A percentile compares a stretch with the other conserved stretches of the same genome.
phyloP scores from a whole-genome alignment of 2,797 vertebrate genomes.

The Fratercula arctica region DNA sequence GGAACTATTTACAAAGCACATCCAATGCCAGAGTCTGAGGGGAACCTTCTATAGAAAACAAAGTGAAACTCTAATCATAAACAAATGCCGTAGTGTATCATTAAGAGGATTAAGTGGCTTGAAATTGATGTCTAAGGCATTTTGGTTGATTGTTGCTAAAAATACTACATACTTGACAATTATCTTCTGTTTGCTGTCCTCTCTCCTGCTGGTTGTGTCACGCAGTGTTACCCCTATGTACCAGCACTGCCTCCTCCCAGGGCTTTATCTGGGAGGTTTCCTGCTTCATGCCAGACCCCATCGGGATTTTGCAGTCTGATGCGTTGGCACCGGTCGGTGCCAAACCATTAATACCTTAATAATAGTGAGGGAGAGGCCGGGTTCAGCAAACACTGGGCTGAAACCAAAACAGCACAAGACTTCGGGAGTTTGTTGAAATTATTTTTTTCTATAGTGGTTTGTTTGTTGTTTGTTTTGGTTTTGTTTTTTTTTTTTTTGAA shows the following conservation, averaged over 20 bases:
- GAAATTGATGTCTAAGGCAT: constrained; percentile 51
- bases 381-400: background rate
- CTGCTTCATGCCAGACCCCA: constrained; percentile 7
- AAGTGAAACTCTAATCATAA: constrained; percentile 29
- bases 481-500: background rate
- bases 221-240: constrained; percentile 4
- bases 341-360: constrained; percentile 25
- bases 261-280: background rate
- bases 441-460: background rate
- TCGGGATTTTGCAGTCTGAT: constrained; percentile 12
- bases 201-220: constrained; percentile 23
- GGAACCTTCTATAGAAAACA: constrained; percentile 49
- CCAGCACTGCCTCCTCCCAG: background rate
- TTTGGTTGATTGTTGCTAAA: constrained; percentile 57
- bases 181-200: constrained; percentile 31
- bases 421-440: background rate
- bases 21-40: background rate
- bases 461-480: background rate
- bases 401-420: background rate
- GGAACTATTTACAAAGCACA: constrained; percentile 18
- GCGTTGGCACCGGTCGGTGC: background rate
- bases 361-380: background rate
- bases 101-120: constrained; percentile 58
- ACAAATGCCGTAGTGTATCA: constrained; percentile 17
- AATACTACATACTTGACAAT: constrained; percentile 47